Percentiles rank a stretch among this genome's conserved stretches.
Conservation (phyloP, 2,888 invertebrate species). For the Aspidapion aeneum region DNA sequence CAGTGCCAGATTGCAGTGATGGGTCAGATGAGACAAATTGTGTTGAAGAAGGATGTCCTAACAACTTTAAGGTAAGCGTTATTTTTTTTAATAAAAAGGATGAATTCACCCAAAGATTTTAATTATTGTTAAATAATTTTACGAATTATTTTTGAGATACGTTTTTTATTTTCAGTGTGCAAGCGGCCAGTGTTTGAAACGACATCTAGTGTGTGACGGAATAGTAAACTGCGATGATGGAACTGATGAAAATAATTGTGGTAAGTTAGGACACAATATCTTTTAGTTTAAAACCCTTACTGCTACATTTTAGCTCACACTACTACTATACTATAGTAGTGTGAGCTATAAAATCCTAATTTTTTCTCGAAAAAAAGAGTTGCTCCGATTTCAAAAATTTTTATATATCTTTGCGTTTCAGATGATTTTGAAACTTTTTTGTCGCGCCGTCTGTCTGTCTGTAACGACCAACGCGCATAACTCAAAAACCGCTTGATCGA, state of each 20-base stretch:
- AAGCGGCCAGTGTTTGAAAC: conserved; percentile 57
- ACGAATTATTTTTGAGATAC: not conserved
- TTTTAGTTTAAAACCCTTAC: too few relatives aligned
- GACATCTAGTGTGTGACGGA: conserved; percentile 60
- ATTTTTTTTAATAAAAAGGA: not conserved
- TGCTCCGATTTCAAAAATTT: too few relatives aligned
- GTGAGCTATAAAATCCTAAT: too few relatives aligned
- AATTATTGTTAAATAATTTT: not conserved
- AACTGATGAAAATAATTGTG: conserved; percentile 57
- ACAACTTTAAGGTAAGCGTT: conserved; percentile 53
- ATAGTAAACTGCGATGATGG: conserved; percentile 60
- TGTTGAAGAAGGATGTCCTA: conserved; percentile 53
- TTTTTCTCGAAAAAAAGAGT: too few relatives aligned
- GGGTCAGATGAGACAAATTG: conserved; percentile 60
- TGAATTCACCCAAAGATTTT: conserved; percentile 3
- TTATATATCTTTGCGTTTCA: too few relatives aligned
- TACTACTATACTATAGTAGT: too few relatives aligned
- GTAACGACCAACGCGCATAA: too few relatives aligned
- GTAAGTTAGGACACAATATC: too few relatives aligned
- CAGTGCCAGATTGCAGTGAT: conserved; percentile 58
- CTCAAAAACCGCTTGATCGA: too few relatives aligned
- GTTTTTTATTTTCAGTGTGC: conserved; percentile 46
- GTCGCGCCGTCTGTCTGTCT: too few relatives aligned
- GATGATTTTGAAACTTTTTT: too few relatives aligned
- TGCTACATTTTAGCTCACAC: too few relatives aligned